phyloP scores from a whole-genome alignment of 1,140 invertebrate genomes.

The Melipona quadrifasciata region DNA sequence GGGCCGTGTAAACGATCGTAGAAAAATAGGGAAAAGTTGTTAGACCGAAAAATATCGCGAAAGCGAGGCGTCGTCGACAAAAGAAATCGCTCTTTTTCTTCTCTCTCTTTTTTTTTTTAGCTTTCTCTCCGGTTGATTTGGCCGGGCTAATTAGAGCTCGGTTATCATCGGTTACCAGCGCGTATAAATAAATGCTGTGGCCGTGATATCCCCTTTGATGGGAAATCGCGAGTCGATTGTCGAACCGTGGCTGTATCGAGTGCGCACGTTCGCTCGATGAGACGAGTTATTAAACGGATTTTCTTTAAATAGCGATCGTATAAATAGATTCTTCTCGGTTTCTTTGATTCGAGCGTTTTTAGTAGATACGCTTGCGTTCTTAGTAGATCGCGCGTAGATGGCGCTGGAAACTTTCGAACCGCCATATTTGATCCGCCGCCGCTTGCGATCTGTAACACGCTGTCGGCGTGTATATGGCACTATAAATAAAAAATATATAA shows the following conservation, averaged over 20 bases:
- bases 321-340: not conserved
- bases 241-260: not conserved
- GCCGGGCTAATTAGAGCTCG: constrained; percentile 12
- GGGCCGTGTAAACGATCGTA: constrained; percentile 6
- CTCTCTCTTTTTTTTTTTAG: not conserved
- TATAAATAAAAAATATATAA: too few relatives aligned
- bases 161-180: not conserved
- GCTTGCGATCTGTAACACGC: too few relatives aligned
- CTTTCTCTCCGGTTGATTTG: not conserved
- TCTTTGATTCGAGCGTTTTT: not conserved
- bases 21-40: constrained; percentile 30
- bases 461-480: too few relatives aligned
- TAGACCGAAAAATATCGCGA: constrained; percentile 24
- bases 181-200: constrained; percentile 30
- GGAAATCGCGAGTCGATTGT: constrained; percentile 14
- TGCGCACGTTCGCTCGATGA: not conserved
- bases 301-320: not conserved
- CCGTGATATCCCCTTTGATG: constrained; percentile 22
- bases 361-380: too few relatives aligned
- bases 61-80: constrained; percentile 10
- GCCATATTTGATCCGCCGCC: too few relatives aligned
- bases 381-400: too few relatives aligned
- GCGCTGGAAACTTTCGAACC: too few relatives aligned
- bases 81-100: not conserved
- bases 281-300: constrained; percentile 7